These are phyloP conservation scores for Parnassius smintheus DNA, from an alignment of 2,888 invertebrate species.

Conservation along the genomic window DNA sequence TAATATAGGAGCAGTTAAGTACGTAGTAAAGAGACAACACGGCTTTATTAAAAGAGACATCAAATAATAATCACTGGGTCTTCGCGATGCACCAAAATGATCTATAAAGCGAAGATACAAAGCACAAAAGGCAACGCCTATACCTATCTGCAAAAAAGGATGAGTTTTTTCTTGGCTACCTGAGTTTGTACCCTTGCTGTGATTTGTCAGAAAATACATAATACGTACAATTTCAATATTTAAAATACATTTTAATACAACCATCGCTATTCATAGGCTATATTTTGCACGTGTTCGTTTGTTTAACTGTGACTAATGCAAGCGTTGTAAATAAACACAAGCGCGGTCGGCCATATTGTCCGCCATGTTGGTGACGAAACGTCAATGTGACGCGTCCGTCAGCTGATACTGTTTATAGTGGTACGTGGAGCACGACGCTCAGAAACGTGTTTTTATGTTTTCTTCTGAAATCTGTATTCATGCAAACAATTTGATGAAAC, in stretches of 20 bases:
- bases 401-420: conserved; percentile 56
- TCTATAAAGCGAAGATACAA: too few relatives aligned
- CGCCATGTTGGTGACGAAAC: conserved; percentile 61
- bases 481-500: conserved; percentile 5
- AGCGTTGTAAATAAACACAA: conserved; percentile 64
- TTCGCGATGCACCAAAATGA: too few relatives aligned
- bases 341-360: conserved; percentile 58
- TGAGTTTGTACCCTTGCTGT: conserved; percentile 1
- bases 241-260: too few relatives aligned
- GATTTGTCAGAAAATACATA: conserved; percentile 9
- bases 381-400: conserved; percentile 60
- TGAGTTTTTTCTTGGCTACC: conserved; percentile 2
- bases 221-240: too few relatives aligned
- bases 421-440: not conserved
- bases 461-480: not conserved
- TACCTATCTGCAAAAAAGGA: not conserved
- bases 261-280: conserved; percentile 1
- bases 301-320: conserved; percentile 37
- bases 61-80: too few relatives aligned
- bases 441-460: not conserved
- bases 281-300: conserved; percentile 25
- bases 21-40: too few relatives aligned
- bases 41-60: too few relatives aligned
- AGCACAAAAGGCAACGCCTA: too few relatives aligned
- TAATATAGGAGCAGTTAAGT: too few relatives aligned